A percentile compares a stretch with the other conserved stretches of the same genome.
These are phyloP conservation scores for Ammospiza maritima DNA, from an alignment of 2,797 vertebrate species.

Conservation along the genomic window DNA sequence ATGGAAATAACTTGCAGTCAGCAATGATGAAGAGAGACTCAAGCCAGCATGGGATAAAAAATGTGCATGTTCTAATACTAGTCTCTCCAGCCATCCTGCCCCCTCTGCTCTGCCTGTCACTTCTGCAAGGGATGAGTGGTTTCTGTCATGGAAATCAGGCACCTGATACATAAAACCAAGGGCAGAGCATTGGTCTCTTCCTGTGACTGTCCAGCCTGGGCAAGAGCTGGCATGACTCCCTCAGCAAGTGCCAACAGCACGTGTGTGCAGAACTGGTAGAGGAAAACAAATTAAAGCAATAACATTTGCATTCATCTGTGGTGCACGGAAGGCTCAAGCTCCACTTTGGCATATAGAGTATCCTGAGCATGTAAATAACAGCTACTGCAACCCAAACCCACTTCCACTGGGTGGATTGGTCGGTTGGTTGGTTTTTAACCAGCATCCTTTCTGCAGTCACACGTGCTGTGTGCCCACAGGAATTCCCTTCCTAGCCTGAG, in stretches of 20 bases:
- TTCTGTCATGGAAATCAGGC: constrained; percentile 23
- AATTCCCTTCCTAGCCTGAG: background rate
- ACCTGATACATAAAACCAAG: constrained; percentile 13
- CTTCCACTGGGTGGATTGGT: background rate
- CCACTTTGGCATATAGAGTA: background rate
- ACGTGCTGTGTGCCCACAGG: background rate
- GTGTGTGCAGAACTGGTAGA: background rate
- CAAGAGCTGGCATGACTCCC: background rate
- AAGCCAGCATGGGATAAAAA: background rate
- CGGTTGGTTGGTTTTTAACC: background rate
- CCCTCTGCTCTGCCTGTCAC: background rate
- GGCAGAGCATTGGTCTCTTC: background rate
- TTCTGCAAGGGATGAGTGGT: background rate
- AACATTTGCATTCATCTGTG: constrained; percentile 7
- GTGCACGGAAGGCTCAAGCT: background rate
- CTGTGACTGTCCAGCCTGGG: background rate
- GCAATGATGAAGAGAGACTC: background rate
- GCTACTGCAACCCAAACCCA: background rate
- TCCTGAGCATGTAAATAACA: background rate
- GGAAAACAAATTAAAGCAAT: background rate
- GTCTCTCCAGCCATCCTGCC: background rate
- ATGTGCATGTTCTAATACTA: background rate
- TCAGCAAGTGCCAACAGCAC: background rate
- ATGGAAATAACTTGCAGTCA: background rate
- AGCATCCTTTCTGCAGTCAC: background rate